phyloP scores from a whole-genome alignment of 2,113 vertebrate genomes.

The Campylomormyrus numenius region DNA sequence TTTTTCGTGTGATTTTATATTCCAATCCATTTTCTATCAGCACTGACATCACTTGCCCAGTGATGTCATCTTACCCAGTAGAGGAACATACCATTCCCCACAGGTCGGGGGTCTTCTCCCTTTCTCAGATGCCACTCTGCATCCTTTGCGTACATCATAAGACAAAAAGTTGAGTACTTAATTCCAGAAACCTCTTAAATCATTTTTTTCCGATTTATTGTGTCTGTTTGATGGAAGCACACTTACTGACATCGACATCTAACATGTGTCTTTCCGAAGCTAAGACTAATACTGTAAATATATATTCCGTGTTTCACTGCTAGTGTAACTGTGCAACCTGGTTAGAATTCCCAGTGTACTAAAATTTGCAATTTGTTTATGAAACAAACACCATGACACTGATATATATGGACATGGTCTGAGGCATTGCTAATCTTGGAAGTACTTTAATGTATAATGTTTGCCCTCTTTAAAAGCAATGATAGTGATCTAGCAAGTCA shows the following conservation, averaged over 20 bases:
- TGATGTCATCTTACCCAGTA: neutral
- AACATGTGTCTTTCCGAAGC: neutral
- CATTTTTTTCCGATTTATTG: neutral
- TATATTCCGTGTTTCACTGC: neutral
- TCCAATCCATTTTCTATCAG: neutral
- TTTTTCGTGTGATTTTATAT: neutral
- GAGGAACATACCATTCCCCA: neutral
- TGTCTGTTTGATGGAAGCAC: neutral
- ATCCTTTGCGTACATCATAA: neutral
- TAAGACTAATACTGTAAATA: neutral
- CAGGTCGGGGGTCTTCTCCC: neutral
- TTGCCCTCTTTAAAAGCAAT: neutral
- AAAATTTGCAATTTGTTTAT: neutral
- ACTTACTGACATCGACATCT: neutral
- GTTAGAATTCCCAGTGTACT: neutral
- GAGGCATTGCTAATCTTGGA: neutral
- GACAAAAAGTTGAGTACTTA: neutral
- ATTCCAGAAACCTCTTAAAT: neutral
- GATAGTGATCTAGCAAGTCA: neutral
- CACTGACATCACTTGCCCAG: neutral
- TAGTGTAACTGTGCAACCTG: neutral
- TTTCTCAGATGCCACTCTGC: neutral
- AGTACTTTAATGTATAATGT: neutral
- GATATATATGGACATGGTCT: neutral
- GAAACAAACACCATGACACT: neutral